phyloP scores from a whole-genome alignment of 2,888 invertebrate genomes.

The Melipona bicolor region DNA sequence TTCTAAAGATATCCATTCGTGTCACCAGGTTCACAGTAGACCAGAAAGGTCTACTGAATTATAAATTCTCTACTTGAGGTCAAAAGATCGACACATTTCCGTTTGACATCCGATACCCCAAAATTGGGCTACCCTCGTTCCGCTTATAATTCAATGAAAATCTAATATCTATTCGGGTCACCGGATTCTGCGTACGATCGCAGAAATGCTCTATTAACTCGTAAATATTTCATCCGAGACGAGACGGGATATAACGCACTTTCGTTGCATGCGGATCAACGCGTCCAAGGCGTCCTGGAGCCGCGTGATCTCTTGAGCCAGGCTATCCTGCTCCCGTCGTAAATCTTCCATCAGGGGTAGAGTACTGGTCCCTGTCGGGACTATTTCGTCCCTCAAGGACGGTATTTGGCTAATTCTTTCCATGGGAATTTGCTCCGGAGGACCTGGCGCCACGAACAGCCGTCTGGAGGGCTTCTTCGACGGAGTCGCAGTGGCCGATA shows the following conservation, averaged over 20 bases:
- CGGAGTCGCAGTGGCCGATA: conserved; percentile 82
- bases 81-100: background rate
- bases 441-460: conserved; percentile 89
- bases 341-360: conserved; percentile 93
- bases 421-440: conserved; percentile 84
- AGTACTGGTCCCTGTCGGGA: conserved; percentile 89
- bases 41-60: background rate
- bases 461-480: conserved; percentile 84
- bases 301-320: conserved; percentile 90
- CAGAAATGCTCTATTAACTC: background rate
- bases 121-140: background rate
- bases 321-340: conserved; percentile 89
- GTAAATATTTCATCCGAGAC: too few species aligned
- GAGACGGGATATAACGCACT: conserved; percentile 81
- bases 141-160: background rate
- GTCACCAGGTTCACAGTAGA: background rate
- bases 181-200: too few species aligned
- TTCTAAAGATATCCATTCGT: background rate
- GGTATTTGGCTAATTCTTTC: conserved; percentile 85
- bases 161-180: background rate
- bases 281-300: conserved; percentile 93
- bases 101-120: background rate
- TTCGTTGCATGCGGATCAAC: conserved; percentile 91
- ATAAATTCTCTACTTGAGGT: background rate
- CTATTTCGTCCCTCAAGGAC: conserved; percentile 92